phyloP scores from a whole-genome alignment of 2,888 invertebrate genomes.

The Stegana nigrithorax region DNA sequence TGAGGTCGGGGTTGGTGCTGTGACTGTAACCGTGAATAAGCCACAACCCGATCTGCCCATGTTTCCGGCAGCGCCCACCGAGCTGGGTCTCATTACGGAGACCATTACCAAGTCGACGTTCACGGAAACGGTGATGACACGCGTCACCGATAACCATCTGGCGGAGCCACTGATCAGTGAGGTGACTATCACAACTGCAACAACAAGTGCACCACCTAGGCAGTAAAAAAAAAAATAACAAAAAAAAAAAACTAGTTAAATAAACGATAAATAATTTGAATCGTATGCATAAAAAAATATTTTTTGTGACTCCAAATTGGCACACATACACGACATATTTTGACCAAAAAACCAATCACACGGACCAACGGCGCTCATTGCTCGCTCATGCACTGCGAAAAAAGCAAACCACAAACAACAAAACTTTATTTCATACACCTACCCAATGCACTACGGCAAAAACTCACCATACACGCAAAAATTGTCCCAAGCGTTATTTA shows the following conservation, averaged over 20 bases:
- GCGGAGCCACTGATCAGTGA: slow-evolving; percentile 87
- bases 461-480: not conserved
- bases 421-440: too few species aligned
- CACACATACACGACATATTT: too few species aligned
- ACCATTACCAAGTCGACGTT: slow-evolving; percentile 96
- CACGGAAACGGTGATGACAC: slow-evolving; percentile 94
- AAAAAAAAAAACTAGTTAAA: not conserved
- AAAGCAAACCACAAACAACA: too few species aligned
- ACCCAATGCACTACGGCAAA: too few species aligned
- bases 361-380: too few species aligned
- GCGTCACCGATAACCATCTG: slow-evolving; percentile 92
- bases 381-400: too few species aligned
- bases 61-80: slow-evolving; percentile 85
- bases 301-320: not conserved
- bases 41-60: slow-evolving; percentile 76
- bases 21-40: slow-evolving; percentile 89
- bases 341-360: too few species aligned
- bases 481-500: not conserved
- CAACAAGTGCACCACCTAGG: slow-evolving; percentile 37
- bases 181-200: slow-evolving; percentile 74
- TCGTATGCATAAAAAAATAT: too few species aligned
- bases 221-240: slow-evolving; percentile 37
- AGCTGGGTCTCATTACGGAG: slow-evolving; percentile 90
- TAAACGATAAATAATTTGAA: too few species aligned
- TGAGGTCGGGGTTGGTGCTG: slow-evolving; percentile 69